Percentiles rank a stretch among this genome's conserved stretches.
Conservation (phyloP, 1,140 invertebrate genomes). For the Druon quercuslanigerum region DNA sequence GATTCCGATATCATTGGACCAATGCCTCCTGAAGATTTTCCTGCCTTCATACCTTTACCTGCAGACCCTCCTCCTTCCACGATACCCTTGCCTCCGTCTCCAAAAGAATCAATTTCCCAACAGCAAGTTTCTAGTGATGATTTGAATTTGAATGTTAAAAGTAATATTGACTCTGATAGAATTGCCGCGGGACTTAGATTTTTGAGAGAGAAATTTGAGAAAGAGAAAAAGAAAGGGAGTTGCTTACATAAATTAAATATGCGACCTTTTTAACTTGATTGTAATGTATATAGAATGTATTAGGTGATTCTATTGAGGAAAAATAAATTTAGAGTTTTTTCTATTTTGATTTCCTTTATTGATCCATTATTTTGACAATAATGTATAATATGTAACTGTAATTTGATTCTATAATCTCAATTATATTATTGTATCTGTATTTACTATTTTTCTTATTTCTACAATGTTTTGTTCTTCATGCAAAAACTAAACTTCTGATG, state of each 20-base stretch:
- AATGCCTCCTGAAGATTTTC: conserved; percentile 46
- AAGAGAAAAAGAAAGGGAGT: conserved; percentile 63
- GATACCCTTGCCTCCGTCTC: conserved; percentile 15
- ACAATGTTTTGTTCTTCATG: too few species aligned
- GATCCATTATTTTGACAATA: too few species aligned
- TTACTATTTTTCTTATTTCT: too few species aligned
- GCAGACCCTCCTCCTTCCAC: not conserved
- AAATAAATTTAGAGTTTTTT: too few species aligned
- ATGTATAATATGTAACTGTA: too few species aligned
- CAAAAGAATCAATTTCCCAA: not conserved
- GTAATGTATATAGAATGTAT: not conserved
- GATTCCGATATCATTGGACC: conserved; percentile 59
- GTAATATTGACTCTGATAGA: conserved; percentile 74
- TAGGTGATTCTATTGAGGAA: too few species aligned
- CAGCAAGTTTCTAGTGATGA: not conserved
- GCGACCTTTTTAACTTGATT: not conserved
- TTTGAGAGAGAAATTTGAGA: conserved; percentile 79
- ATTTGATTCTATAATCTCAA: too few species aligned
- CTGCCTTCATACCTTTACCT: conserved; percentile 7
- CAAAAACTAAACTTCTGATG: too few species aligned
- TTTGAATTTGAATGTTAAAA: not conserved
- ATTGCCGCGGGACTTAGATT: conserved; percentile 83
- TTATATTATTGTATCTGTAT: too few species aligned
- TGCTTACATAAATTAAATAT: not conserved
- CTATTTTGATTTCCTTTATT: too few species aligned